A percentile compares a stretch with the other conserved stretches of the same genome.
phyloP scores from a whole-genome alignment of 2,888 invertebrate genomes.

The Acheta domesticus region DNA sequence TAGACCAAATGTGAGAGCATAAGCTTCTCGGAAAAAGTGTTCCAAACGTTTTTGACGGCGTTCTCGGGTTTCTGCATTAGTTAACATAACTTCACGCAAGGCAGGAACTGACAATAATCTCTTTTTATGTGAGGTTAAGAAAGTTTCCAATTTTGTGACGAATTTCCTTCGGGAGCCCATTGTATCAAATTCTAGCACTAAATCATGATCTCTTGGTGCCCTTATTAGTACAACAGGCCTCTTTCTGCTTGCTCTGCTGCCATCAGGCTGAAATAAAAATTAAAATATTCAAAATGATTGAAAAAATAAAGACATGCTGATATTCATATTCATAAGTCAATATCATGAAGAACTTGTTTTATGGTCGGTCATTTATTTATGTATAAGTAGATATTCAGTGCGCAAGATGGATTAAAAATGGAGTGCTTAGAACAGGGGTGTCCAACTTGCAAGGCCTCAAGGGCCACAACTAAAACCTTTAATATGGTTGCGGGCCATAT shows the following conservation, averaged over 20 bases:
- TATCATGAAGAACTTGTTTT: too few relatives aligned
- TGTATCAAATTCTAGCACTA: slow-evolving; percentile 87
- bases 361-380: too few relatives aligned
- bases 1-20: slow-evolving; percentile 86
- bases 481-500: too few relatives aligned
- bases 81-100: slow-evolving; percentile 80
- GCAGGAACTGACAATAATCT: slow-evolving; percentile 69
- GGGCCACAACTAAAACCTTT: too few relatives aligned
- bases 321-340: too few relatives aligned
- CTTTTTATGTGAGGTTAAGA: slow-evolving; percentile 78
- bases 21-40: slow-evolving; percentile 93
- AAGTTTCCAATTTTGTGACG: slow-evolving; percentile 79
- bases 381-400: too few relatives aligned
- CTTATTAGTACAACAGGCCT: slow-evolving; percentile 78
- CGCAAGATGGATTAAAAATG: too few relatives aligned
- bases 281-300: too few relatives aligned
- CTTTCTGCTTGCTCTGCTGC: slow-evolving; percentile 64
- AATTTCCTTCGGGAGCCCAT: slow-evolving; percentile 78
- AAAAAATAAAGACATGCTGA: too few relatives aligned
- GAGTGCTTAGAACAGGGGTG: too few relatives aligned
- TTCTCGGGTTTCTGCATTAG: slow-evolving; percentile 90
- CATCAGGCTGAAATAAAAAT: slow-evolving; percentile 35
- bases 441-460: too few relatives aligned
- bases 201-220: slow-evolving; percentile 84
- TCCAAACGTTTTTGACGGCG: slow-evolving; percentile 87